Evolutionary conservation across 2,797 vertebrate species (phyloP).

Genomic region (Aselliscus stoliczkanus): DNA sequence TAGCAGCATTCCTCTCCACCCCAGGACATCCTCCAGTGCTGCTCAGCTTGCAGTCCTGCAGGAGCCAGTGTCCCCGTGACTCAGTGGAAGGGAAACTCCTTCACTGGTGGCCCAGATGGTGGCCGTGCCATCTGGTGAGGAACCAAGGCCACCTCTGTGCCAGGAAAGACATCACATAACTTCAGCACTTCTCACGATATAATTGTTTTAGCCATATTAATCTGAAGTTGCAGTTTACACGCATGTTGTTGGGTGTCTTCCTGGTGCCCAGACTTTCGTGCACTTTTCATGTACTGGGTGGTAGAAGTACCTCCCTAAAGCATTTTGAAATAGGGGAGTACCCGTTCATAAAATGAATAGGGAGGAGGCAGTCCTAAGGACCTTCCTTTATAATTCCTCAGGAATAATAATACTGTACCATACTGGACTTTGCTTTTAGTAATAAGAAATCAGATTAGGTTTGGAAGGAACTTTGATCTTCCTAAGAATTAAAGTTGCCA

Average conservation of each 20-base stretch:
- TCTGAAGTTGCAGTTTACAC: slow-evolving; percentile 76
- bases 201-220: slow-evolving; percentile 81
- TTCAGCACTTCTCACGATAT: slow-evolving; percentile 81
- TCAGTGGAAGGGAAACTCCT: slow-evolving; percentile 94
- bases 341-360: slow-evolving; percentile 40
- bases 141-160: slow-evolving; percentile 71
- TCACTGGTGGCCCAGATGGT: slow-evolving; percentile 89
- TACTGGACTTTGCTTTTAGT: slow-evolving; percentile 59
- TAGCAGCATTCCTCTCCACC: slow-evolving; percentile 88
- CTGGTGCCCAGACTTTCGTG: slow-evolving; percentile 72
- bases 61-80: slow-evolving; percentile 91
- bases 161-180: slow-evolving; percentile 78
- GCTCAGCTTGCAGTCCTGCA: slow-evolving; percentile 95
- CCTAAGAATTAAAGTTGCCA: slow-evolving; percentile 64
- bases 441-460: slow-evolving; percentile 51
- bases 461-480: slow-evolving; percentile 60
- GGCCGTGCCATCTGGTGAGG: slow-evolving; percentile 82
- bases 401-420: slow-evolving; percentile 29
- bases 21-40: slow-evolving; percentile 90
- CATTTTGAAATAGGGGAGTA: slow-evolving; percentile 49
- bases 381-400: slow-evolving; percentile 52
- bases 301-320: slow-evolving; percentile 63
- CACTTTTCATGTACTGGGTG: slow-evolving; percentile 57
- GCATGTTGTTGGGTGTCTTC: slow-evolving; percentile 74
- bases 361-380: slow-evolving; percentile 48